These are phyloP conservation scores for Pavo muticus DNA, from an alignment of 2,113 vertebrate species.

Conservation along the genomic window DNA sequence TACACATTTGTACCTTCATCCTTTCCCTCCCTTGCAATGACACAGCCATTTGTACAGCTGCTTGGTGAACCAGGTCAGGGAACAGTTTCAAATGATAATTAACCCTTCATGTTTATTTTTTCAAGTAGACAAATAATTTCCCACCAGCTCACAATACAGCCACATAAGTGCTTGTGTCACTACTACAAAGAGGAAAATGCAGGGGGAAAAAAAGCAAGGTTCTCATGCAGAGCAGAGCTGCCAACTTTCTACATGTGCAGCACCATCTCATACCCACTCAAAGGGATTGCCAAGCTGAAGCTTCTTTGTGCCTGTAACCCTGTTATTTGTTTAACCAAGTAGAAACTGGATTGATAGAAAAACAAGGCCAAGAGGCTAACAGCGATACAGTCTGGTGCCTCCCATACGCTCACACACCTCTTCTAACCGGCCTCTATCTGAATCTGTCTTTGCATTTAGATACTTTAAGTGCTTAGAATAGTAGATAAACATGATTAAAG, in stretches of 20 bases:
- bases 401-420: neutral
- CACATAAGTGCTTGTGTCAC: conserved; percentile 53
- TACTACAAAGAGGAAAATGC: conserved; percentile 37
- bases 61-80: conserved; percentile 20
- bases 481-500: neutral
- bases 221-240: conserved; percentile 63
- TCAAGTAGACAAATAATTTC: neutral
- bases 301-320: neutral
- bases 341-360: neutral
- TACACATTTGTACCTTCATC: conserved; percentile 4
- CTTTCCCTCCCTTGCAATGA: conserved; percentile 58
- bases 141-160: conserved; percentile 54
- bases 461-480: neutral
- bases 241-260: conserved; percentile 5
- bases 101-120: neutral
- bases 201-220: conserved; percentile 50
- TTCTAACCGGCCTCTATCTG: neutral
- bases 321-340: neutral
- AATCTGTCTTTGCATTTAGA: conserved; percentile 10
- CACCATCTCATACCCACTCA: neutral
- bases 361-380: neutral
- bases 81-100: neutral
- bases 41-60: conserved; percentile 48
- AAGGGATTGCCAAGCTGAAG: neutral
- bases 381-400: neutral